Base-by-base conservation (phyloP, 1,140 invertebrate genomes). In the Hormaphis cornu region DNA sequence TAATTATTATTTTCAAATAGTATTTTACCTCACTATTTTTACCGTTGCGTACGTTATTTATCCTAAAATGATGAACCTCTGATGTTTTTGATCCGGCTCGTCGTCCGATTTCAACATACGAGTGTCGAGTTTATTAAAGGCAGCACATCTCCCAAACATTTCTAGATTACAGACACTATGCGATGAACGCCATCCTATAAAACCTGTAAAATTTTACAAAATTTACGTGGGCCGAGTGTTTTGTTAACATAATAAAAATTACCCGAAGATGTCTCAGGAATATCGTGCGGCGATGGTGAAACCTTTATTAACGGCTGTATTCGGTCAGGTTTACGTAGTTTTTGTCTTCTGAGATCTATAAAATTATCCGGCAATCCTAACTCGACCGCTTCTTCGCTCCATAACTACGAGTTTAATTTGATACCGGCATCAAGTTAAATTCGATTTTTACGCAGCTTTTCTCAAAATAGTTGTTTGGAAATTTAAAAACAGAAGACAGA, bases 151-250 rank as follows among this genome's bases (percentile, higher is more conserved):
- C 16, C 79, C 77, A 12, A 74, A 71, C 24, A 77, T 75, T 73
- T 81, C 80, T 33, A 81, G 69, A 72, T 75, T 73, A 53, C 77
- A 75, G 66, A 78, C 75, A 14, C 63, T 52, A n/a, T 72, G 69
- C 16, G 77, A 76, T 37, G 77, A 80, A 69, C 80, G 75, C 76
- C 80, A 79, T 24, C 80, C 80, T 58, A 81, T 70, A 66, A 77
- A 73, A 20, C 76, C 77, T 75, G 75, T 77, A 76, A 77, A 75
- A 69, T 74, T 77, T 53, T 35, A 20, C 6, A 26, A 22, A 42
- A 26, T 59, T 5, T 40, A 14, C 7, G 37, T 40, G 37, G 37
- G 37, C 37, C 37, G 14, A 40, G 20, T 59, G 5, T 28, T 44
- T 7, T 20, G 20, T 8, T 8, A 7, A 20, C 3, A 52, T 2